Percentiles rank a stretch among this genome's conserved stretches.
These are phyloP conservation scores for Distichodus sexfasciatus DNA, from an alignment of 2,797 vertebrate species.

Conservation along the genomic window DNA sequence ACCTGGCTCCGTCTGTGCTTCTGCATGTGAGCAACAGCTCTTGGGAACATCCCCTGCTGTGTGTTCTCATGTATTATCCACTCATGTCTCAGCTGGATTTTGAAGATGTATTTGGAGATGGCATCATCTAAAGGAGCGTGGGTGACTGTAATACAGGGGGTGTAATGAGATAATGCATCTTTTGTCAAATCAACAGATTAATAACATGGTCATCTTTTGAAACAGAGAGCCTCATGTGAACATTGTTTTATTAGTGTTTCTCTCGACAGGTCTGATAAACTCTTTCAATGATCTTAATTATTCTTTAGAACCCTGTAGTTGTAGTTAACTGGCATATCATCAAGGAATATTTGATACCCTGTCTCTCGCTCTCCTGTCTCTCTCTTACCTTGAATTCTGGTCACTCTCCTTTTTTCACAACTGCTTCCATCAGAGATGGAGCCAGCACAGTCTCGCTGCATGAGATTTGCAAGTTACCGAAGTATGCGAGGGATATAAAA, in stretches of 20 bases:
- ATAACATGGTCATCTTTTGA: neutral
- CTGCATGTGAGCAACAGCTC: too few species aligned
- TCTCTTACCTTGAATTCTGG: neutral
- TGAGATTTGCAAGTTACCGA: too few species aligned
- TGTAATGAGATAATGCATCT: neutral
- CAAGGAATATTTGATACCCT: neutral
- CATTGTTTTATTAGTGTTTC: slow-evolving; percentile 9
- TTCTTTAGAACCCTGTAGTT: slow-evolving; percentile 13
- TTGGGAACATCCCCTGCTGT: too few species aligned
- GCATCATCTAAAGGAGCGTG: too few species aligned
- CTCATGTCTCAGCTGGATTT: neutral
- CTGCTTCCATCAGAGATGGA: neutral
- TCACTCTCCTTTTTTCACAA: neutral
- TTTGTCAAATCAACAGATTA: slow-evolving; percentile 8
- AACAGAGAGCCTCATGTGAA: neutral
- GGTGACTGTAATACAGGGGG: neutral
- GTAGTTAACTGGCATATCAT: slow-evolving; percentile 34
- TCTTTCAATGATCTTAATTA: slow-evolving; percentile 27
- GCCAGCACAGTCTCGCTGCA: too few species aligned
- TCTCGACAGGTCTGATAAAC: slow-evolving; percentile 29
- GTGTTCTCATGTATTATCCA: neutral
- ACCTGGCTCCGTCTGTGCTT: too few species aligned
- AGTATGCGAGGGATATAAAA: too few species aligned
- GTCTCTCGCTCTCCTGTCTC: neutral
- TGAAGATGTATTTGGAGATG: neutral